Base-by-base conservation (phyloP, 2,113 vertebrate genomes). In the Barbus barbus region DNA sequence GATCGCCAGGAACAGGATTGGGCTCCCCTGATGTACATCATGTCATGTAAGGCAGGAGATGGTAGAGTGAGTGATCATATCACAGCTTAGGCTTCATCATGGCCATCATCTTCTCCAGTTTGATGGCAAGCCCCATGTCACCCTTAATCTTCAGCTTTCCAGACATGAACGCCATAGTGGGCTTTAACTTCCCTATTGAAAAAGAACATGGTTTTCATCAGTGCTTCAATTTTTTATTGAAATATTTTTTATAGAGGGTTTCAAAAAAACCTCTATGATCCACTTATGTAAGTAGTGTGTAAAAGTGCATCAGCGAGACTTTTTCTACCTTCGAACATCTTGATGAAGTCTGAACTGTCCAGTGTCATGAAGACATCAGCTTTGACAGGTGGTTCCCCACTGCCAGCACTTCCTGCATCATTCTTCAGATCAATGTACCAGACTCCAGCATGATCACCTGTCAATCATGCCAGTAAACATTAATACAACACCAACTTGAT, bases 351-450 rank as follows among this genome's bases (percentile, higher is more conserved):
- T 0, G 60, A 88, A 1, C 96, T 95, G 53, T 96, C 95, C 96
- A 99, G 94, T 72, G 88, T 94, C 97, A 99, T 98, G 36, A 97
- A 87, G 1, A 99, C 97, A 1, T 99, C 97, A 0, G 95, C 96
- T 36, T 90, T 85, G n/a, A 81, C 38, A 0, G 95, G 86, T 0
- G 96, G 95, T 28, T 95, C 91, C 20, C 98, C 97, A 0, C 69
- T 86, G 9, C 98, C 97, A 0, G 93, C 89, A 0, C 88, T 90
- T 22, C 98, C 97, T 0, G 92, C 65, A 3, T 92, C 89, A 24
- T 72, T 97, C 92, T 98, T 99, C 88, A 99, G 88, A 90, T 99
- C 97, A 83, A 99, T 92, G 2, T 96, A 97, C 97, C 98, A 99
- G 0, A 94, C 90, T 16, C 97, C 97, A 0, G 85, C 88, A 12